Evolutionary conservation across 2,113 vertebrate species (phyloP), one percentile per base, ranked within the genome.

Genomic region (Rhodinocichla rosea): DNA sequence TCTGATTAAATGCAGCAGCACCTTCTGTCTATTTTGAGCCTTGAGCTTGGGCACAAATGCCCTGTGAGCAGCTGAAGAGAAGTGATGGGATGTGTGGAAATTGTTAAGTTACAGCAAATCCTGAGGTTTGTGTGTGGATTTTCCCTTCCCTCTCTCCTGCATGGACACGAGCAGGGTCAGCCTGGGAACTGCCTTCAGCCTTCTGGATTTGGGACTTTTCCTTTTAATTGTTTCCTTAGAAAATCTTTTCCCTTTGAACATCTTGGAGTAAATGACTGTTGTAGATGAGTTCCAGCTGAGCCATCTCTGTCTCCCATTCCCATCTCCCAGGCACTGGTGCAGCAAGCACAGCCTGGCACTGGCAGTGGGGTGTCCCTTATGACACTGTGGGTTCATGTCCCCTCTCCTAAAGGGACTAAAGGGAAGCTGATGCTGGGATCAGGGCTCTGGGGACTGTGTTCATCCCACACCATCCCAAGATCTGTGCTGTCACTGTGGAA

Each of bases 111-210:
- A 7, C 40, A 30, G 49, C 35, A 53, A 27, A 60, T 65, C 71
- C 83, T 23, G 74, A 74, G 80, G 30, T 60, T 77, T 37, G 8
- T 1, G 1, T n/a, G 59, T 39, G 53, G 44, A 18, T 90, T 93
- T 83, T 67, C 50, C 71, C 77, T 83, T 63, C 82, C 28, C 57
- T 60, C 67, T 35, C 21, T 9, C 28, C 68, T 14, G 5, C 10
- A 7, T 0, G 14, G 76, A 33, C 80, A 50, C 0, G 1, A 64
- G 79, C 1, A 0, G 57, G 4, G 27, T 69, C 65, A 68, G 50
- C 59, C n/a, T 2, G 1, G 49, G 9, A 3, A 1, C 7, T 5
- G 56, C 15, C 2, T 71, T 75, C 45, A 7, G 18, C 55, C 57
- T 28, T 35, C 73, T 77, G 28, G 16, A 68, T 86, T 26, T 0